Conservation (phyloP, 2,888 invertebrate species). For the Arenicola marina region DNA sequence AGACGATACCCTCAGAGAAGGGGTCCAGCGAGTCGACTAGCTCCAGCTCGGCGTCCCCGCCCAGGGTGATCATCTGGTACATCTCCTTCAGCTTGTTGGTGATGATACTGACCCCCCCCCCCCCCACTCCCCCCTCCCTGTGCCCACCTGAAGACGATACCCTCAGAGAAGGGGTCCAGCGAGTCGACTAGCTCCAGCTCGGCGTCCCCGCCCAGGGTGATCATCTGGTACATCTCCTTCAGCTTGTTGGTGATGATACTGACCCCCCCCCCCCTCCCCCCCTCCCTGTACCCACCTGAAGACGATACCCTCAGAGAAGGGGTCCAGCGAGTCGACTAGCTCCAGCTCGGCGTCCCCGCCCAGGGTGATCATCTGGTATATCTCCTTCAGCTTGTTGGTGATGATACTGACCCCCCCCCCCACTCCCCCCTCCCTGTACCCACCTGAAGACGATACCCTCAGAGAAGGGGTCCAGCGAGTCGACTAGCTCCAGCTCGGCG, state of each 20-base stretch:
- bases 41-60: constrained; percentile 96
- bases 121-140: no score
- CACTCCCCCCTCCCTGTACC: no score
- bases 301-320: constrained; percentile 93
- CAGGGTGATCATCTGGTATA: constrained; percentile 97
- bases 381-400: constrained; percentile 87
- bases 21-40: constrained; percentile 93
- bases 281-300: constrained; percentile 81
- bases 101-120: constrained; percentile 85
- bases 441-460: constrained; percentile 93
- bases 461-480: constrained; percentile 92
- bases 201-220: constrained; percentile 96
- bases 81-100: constrained; percentile 90
- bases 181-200: constrained; percentile 93
- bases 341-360: constrained; percentile 98
- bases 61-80: constrained; percentile 97
- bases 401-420: constrained; percentile 87
- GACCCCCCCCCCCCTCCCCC: no score
- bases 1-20: constrained; percentile 93
- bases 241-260: constrained; percentile 86
- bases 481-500: constrained; percentile 92
- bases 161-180: constrained; percentile 94
- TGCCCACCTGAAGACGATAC: constrained; percentile 85
- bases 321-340: constrained; percentile 90
- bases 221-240: constrained; percentile 98